Base-by-base conservation (phyloP, 2,113 vertebrate genomes). In the Ploceus nigricollis region DNA sequence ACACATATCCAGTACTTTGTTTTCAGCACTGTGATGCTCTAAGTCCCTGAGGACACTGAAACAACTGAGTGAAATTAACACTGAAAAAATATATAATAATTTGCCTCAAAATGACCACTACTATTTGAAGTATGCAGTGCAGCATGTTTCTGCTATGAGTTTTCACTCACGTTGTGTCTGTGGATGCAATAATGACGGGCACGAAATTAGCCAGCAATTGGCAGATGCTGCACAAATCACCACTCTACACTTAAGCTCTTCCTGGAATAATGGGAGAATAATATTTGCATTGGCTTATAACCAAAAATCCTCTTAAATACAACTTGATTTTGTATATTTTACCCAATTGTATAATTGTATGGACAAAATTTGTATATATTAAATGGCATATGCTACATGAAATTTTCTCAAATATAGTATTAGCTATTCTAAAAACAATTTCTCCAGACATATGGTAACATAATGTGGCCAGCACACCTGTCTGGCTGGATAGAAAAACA, bases 251-350 rank as follows among this genome's bases (percentile, higher is more conserved):
- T 93, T 92, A 92, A 92, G 93, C 77, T 88, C 37, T 96, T 95
- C 90, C 82, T 91, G 85, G 68, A 95, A 95, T 92, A 93, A 90
- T 80, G 50, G 60, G 83, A 95, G 75, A 96, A 94, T 91, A 97
- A 96, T 96, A 95, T 96, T 97, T 97, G 64, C 90, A 87, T 92
- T 97, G 94, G 94, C 88, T 92, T 68, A 44, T 76, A 87, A 89
- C 65, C 92, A 94, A 87, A 90, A 80, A 57, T 85, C 64, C 44
- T 92, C 79, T 93, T 93, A 94, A 94, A 93, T 85, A 70, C n/a
- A 81, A 95, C 51, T 89, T 83, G 71, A 85, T 95, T 91, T 93
- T 94, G 83, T 91, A 42, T 95, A 94, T 93, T 96, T 96, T 94
- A 86, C 84, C 90, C 81, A 83, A 84, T 86, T 94, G 89, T 89